Evolutionary conservation across 2,888 invertebrate genomes (phyloP).

Genomic region (Mythimna loreyi): DNA sequence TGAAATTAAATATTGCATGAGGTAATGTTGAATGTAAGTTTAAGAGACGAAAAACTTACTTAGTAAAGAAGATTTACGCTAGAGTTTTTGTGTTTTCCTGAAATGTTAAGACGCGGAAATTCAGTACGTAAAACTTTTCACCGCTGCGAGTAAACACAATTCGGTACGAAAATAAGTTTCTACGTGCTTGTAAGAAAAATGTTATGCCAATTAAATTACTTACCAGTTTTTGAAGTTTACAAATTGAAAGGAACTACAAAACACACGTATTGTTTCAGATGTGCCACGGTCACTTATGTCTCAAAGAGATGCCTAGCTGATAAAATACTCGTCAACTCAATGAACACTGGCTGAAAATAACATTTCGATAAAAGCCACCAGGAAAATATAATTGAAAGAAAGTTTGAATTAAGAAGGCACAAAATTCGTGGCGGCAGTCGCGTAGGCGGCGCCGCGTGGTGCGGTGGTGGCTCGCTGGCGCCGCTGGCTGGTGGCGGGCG

Average conservation of each 20-base stretch:
- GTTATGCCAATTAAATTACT: slow-evolving; percentile 15
- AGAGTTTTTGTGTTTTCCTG: not conserved
- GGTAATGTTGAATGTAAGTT: too few species aligned
- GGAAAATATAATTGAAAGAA: slow-evolving; percentile 37
- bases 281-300: slow-evolving; percentile 6
- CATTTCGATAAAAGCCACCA: slow-evolving; percentile 42
- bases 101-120: not conserved
- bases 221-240: not conserved
- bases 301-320: slow-evolving; percentile 45
- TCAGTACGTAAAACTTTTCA: not conserved
- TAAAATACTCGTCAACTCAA: slow-evolving; percentile 35
- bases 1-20: not conserved
- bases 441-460: slow-evolving; percentile 79
- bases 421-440: slow-evolving; percentile 75
- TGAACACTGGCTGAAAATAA: slow-evolving; percentile 64
- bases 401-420: slow-evolving; percentile 60
- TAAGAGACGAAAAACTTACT: not conserved
- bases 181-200: not conserved
- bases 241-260: slow-evolving; percentile 19
- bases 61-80: too few species aligned
- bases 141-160: slow-evolving; percentile 2
- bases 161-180: not conserved
- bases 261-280: slow-evolving; percentile 60
- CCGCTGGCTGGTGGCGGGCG: slow-evolving; percentile 81
- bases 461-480: slow-evolving; percentile 85